These are phyloP conservation scores for Drosophila tripunctata DNA, from an alignment of 2,888 invertebrate species.

Conservation along the genomic window DNA sequence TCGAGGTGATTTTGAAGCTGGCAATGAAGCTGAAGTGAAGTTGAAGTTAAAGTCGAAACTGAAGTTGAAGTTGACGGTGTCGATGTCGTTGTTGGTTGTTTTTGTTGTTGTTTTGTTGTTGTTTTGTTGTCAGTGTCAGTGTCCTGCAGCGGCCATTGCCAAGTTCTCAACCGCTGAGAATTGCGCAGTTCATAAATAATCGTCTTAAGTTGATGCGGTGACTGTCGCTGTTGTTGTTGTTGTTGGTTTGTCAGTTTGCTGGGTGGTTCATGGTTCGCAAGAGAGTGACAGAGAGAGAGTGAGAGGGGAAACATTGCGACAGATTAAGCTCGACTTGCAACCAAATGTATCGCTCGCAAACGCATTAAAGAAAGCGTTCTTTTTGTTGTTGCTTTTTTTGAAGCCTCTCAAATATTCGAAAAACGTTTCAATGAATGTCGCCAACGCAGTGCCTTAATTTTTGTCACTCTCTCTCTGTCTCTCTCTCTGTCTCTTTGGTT, in stretches of 20 bases:
- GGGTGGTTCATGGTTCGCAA: conserved; percentile 53
- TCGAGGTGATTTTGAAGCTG: conserved; percentile 3
- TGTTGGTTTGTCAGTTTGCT: conserved; percentile 21
- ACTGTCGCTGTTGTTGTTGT: conserved; percentile 48
- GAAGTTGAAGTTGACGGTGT: conserved; percentile 37
- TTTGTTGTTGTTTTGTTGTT: conserved; percentile 21
- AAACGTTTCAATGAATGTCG: conserved; percentile 80
- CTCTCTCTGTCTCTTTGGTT: not conserved
- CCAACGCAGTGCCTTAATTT: conserved; percentile 75
- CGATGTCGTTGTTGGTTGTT: conserved; percentile 20
- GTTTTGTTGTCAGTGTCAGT: conserved; percentile 61
- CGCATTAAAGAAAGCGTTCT: conserved; percentile 36
- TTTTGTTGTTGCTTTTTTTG: too few relatives aligned
- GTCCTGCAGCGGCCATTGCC: conserved; percentile 72
- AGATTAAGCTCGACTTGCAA: conserved; percentile 52
- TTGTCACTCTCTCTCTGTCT: conserved; percentile 47
- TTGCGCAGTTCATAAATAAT: conserved; percentile 78
- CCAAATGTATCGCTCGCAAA: conserved; percentile 28
- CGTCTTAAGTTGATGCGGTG: conserved; percentile 75
- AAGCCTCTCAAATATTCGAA: conserved; percentile 67
- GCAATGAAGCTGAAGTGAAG: too few relatives aligned
- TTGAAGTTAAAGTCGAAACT: too few relatives aligned
- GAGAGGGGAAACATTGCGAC: conserved; percentile 61
- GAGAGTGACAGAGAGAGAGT: conserved; percentile 17
- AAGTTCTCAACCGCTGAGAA: not conserved